Evolutionary conservation across 2,888 invertebrate species (phyloP), one percentile per base, ranked within the genome.

Genomic region (Nomada fabriciana): DNA sequence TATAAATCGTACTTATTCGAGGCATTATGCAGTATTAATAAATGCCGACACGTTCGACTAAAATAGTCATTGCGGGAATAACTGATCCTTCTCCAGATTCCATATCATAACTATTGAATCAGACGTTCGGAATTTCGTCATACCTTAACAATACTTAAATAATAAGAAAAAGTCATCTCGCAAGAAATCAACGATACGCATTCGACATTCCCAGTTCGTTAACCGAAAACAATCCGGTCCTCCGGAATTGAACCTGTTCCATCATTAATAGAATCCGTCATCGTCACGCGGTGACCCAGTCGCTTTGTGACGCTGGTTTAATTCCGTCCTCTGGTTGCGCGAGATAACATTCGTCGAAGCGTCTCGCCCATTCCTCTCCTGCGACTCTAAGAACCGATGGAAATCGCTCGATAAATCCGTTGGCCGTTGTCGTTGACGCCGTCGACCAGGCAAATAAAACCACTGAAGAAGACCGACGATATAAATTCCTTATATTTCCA

Each of bases 401-500:
- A 76, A 69, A 76, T 72, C 76, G 64, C 23, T 53, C 75, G 69
- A 80, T 80, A 82, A 82, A 82, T 82, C 36, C 76, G 80, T 55
- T 64, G 63, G 20, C 59, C 68, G 59, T 59, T 42, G 59, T 65
- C 68, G 80, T 65, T 60, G 72, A 80, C 75, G 43, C 47, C 68
- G 59, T 75, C 61, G 75, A 47, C 25, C 61, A 36, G 68, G 68
- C 82, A 55, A 36, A 80, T 76, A 76, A 82, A 65, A 59, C 69
- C 59, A 13, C 64, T 36, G 65, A 82, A 69, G 72, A 72, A 76
- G 76, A 52, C 53, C 64, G 50, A 69, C 59, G 68, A 50, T 69
- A 80, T 72, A 81, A 82, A 76, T 82, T 55, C 53, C 13, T 36
- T 53, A 57, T 29, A 65, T 80, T 59, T 50, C 71, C 68, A 52